Percentiles rank a stretch among this genome's conserved stretches.
Conservation (phyloP, 1,140 invertebrate species). For the Gonatopus flavifemur region DNA sequence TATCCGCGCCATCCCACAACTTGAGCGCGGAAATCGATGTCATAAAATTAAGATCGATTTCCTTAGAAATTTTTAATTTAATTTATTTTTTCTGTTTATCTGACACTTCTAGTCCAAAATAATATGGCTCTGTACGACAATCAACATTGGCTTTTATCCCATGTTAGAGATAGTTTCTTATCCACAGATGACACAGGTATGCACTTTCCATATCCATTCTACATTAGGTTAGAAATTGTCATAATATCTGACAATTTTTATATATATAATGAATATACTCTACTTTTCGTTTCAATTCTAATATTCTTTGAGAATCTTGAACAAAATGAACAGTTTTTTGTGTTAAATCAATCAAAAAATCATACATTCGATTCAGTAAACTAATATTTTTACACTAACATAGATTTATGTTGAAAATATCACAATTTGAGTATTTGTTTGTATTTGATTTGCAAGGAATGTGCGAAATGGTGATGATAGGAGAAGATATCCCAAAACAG, state of each 20-base stretch:
- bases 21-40: too few species aligned
- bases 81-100: too few species aligned
- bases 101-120: slow-evolving; percentile 5
- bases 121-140: slow-evolving; percentile 91
- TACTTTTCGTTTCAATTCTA: slow-evolving; percentile 1
- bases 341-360: neutral
- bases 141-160: slow-evolving; percentile 86
- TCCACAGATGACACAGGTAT: slow-evolving; percentile 91
- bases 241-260: slow-evolving; percentile 1
- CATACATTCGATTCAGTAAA: slow-evolving; percentile 9
- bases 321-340: slow-evolving; percentile 1
- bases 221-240: slow-evolving; percentile 12
- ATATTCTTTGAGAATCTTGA: neutral
- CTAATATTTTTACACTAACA: slow-evolving; percentile 28
- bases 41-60: too few species aligned
- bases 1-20: too few species aligned
- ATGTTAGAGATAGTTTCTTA: slow-evolving; percentile 92
- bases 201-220: neutral
- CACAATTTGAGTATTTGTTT: too few species aligned
- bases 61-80: too few species aligned
- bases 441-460: slow-evolving; percentile 58
- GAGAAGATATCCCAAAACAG: slow-evolving; percentile 70
- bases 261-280: neutral
- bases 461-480: slow-evolving; percentile 78
- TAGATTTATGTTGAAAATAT: too few species aligned